Evolutionary conservation across 1,140 invertebrate species (phyloP).

Genomic region (Berghia stephanieae): DNA sequence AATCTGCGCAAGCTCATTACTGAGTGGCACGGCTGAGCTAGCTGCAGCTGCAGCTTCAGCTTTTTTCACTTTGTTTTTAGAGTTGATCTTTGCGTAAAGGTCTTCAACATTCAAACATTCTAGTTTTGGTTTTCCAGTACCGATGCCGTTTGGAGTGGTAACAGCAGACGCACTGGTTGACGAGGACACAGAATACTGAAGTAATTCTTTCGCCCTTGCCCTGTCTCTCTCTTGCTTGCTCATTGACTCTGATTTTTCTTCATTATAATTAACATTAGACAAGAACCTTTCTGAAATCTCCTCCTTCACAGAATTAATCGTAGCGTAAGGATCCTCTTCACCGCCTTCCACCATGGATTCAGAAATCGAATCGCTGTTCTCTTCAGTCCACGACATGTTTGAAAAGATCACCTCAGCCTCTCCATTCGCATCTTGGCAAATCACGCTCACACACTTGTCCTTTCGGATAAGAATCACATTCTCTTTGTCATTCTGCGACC

Average conservation of each 20-base stretch:
- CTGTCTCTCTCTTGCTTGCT: no score
- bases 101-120: not conserved
- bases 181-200: no score
- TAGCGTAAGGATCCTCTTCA: conserved; percentile 32
- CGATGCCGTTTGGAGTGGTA: no score
- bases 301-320: conserved; percentile 23
- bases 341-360: conserved; percentile 12
- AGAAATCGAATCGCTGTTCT: conserved; percentile 10
- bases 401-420: conserved; percentile 25
- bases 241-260: no score
- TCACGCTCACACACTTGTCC: conserved; percentile 30
- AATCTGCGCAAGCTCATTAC: no score
- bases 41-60: not conserved
- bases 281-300: no score
- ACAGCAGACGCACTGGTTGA: not conserved
- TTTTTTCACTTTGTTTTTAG: conserved; percentile 17
- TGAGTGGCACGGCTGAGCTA: not conserved
- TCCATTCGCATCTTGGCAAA: conserved; percentile 27
- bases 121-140: not conserved
- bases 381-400: not conserved
- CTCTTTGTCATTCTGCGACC: conserved; percentile 21
- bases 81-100: conserved; percentile 20
- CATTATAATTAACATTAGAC: no score
- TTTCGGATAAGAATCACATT: conserved; percentile 29
- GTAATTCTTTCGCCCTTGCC: no score